These are phyloP conservation scores for Hypothenemus hampei DNA, from an alignment of 1,140 invertebrate genomes.

Conservation along the genomic window DNA sequence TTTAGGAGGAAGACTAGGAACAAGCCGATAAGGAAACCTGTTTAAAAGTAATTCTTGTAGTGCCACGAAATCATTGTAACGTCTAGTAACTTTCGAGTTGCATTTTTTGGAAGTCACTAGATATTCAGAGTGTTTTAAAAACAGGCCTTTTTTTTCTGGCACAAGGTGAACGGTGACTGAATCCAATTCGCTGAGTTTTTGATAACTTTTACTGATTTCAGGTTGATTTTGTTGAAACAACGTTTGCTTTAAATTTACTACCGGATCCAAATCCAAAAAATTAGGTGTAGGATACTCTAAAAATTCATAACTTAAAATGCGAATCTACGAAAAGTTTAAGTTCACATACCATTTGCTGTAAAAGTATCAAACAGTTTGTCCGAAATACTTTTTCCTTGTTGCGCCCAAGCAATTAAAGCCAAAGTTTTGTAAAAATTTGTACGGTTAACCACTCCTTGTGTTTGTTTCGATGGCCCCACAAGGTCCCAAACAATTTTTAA, in stretches of 20 bases:
- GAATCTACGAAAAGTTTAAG: background rate
- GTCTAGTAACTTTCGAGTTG: constrained; percentile 63
- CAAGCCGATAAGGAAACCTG: constrained; percentile 76
- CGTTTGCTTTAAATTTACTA: constrained; percentile 53
- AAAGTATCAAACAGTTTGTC: constrained; percentile 63
- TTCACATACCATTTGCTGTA: constrained; percentile 56
- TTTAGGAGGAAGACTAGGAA: constrained; percentile 68
- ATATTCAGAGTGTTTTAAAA: constrained; percentile 81
- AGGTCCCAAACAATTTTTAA: constrained; percentile 64
- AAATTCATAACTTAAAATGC: constrained; percentile 6
- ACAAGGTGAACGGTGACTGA: constrained; percentile 66
- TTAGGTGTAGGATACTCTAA: constrained; percentile 61
- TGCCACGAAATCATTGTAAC: constrained; percentile 80
- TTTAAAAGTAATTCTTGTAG: constrained; percentile 68
- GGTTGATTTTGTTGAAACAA: constrained; percentile 53
- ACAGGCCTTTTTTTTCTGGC: constrained; percentile 80
- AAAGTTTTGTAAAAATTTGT: constrained; percentile 61
- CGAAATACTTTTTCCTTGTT: constrained; percentile 63
- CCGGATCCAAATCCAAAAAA: constrained; percentile 56
- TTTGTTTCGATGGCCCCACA: constrained; percentile 48
- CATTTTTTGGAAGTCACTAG: constrained; percentile 61
- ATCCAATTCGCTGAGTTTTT: constrained; percentile 58
- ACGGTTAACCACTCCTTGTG: constrained; percentile 55
- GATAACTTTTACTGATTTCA: constrained; percentile 54
- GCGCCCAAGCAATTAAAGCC: constrained; percentile 62